Evolutionary conservation across 2,797 vertebrate genomes (phyloP).

Genomic region (Characodon lateralis): DNA sequence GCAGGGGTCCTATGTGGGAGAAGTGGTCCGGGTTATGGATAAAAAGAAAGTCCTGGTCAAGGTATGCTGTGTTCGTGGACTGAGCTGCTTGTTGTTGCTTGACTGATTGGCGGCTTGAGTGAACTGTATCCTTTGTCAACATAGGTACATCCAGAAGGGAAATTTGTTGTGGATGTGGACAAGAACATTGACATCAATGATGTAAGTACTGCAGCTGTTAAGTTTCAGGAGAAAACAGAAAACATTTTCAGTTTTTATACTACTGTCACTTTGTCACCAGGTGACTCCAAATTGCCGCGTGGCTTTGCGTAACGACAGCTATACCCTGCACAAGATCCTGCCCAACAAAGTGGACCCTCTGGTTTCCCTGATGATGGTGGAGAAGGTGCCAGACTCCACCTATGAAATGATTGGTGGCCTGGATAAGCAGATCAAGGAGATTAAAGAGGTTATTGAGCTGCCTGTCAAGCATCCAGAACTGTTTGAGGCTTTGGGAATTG

Average conservation of each 20-base stretch:
- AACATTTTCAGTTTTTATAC: background rate
- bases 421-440: slow-evolving; percentile 99
- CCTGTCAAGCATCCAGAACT: slow-evolving; percentile 98
- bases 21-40: slow-evolving; percentile 98
- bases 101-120: background rate
- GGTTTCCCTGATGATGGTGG: slow-evolving; percentile 99
- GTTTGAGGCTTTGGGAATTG: slow-evolving; percentile 96
- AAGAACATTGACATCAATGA: slow-evolving; percentile 99
- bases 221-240: background rate
- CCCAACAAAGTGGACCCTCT: slow-evolving; percentile 98
- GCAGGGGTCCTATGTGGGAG: slow-evolving; percentile 97
- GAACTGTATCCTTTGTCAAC: slow-evolving; percentile 3
- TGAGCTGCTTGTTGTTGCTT: background rate
- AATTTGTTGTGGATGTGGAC: slow-evolving; percentile 98
- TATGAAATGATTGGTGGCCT: slow-evolving; percentile 99
- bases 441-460: slow-evolving; percentile 98
- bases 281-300: slow-evolving; percentile 98
- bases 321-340: slow-evolving; percentile 98
- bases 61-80: slow-evolving; percentile 71
- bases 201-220: slow-evolving; percentile 78
- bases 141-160: slow-evolving; percentile 97
- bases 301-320: slow-evolving; percentile 96
- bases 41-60: slow-evolving; percentile 99
- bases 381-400: slow-evolving; percentile 98
- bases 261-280: slow-evolving; percentile 64